phyloP scores from a whole-genome alignment of 2,797 vertebrate genomes.

The Rhadinocentrus ornatus region DNA sequence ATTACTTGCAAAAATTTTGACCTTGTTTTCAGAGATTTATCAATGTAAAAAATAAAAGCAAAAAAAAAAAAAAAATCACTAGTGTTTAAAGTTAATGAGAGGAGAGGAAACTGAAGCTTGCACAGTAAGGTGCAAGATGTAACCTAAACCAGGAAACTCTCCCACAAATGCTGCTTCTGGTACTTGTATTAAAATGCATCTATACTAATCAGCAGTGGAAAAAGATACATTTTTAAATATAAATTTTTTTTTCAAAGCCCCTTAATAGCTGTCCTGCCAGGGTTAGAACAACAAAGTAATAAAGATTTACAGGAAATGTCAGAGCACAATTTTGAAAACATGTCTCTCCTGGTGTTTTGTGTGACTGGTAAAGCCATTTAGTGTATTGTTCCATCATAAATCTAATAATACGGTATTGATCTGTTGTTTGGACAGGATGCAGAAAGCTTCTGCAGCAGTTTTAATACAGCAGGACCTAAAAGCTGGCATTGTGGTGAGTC shows the following conservation, averaged over 20 bases:
- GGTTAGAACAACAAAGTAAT: neutral
- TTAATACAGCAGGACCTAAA: neutral
- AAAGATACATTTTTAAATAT: neutral
- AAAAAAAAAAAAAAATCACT: too few relatives aligned
- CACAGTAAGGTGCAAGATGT: neutral
- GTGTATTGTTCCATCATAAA: neutral
- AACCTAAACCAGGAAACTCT: neutral
- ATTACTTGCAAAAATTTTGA: conserved; percentile 7
- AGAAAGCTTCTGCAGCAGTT: neutral
- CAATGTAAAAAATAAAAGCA: too few relatives aligned
- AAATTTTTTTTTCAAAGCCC: neutral
- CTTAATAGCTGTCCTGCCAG: neutral
- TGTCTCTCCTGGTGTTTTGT: neutral
- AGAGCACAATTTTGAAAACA: neutral
- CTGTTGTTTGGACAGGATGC: neutral
- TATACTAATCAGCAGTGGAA: neutral
- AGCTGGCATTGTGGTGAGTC: neutral
- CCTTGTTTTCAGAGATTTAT: neutral
- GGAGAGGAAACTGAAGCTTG: conserved; percentile 1
- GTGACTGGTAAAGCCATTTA: neutral
- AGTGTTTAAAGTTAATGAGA: conserved; percentile 9
- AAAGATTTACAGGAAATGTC: neutral
- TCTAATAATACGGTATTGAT: neutral
- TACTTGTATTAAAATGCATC: neutral
- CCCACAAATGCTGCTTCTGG: neutral